Base-by-base conservation (phyloP, 2,797 vertebrate species). In the Chloroceryle inda region DNA sequence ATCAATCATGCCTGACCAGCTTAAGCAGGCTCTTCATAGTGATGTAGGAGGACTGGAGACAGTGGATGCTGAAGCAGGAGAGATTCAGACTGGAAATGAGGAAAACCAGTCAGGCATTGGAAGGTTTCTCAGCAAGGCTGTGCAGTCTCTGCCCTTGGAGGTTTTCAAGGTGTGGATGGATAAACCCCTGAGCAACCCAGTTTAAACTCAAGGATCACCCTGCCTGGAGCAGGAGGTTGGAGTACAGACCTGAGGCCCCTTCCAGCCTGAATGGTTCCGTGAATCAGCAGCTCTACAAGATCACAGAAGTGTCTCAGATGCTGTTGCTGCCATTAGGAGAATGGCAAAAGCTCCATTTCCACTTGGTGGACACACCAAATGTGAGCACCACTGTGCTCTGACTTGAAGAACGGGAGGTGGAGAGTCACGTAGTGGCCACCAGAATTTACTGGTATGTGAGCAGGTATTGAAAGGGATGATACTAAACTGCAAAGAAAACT, bases 101-200 rank as follows among this genome's bases (percentile, higher is more conserved):
- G 44, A 56, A 31, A 66, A 38, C 10, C 49, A 31, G 17, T 38
- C 20, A 45, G 58, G 21, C 9, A 19, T 14, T 26, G 29, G 52
- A 35, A 81, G n/a, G 38, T 21, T 71, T 71, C 26, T 38, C 42
- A n/a, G 35, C 0, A 0, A 66, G 19, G 9, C n/a, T 38, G 33
- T 13, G 44, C 14, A 58, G 20, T 11, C 44, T 59, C 35, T 31
- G 14, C 33, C 33, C 17, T 20, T 22, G 33, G 37, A 73, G 18
- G 13, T 10, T 62, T 52, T 56, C 56, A 27, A 64, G 35, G 24
- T 31, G 10, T 18, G 4, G 37, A 10, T 38, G 44, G 58, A 56
- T 6, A 42, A 84, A 68, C 5, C 17, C 15, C 22, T 40, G 22
- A 59, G n/a, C n/a, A 45, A 38, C 11, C 11, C 38, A 35, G 23